These are phyloP conservation scores for Eueides isabella DNA, from an alignment of 1,140 invertebrate species.

Conservation along the genomic window DNA sequence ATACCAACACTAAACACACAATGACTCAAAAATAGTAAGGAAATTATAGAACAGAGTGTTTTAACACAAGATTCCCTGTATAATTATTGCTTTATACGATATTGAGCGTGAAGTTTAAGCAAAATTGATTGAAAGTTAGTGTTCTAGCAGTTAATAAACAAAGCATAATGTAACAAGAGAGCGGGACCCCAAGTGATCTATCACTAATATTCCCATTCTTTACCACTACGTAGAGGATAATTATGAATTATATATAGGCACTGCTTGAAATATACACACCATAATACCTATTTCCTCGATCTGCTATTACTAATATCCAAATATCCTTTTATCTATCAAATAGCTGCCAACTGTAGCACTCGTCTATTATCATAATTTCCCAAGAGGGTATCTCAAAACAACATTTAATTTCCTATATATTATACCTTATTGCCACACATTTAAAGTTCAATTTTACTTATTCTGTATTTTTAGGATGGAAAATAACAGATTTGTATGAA, in stretches of 20 bases:
- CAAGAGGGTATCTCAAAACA: slow-evolving; percentile 32
- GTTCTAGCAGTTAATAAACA: too few relatives aligned
- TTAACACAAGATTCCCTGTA: too few relatives aligned
- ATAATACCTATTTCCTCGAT: slow-evolving; percentile 32
- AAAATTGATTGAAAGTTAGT: too few relatives aligned
- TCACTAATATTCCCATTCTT: neutral
- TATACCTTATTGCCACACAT: neutral
- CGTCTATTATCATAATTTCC: slow-evolving; percentile 48
- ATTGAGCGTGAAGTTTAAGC: too few relatives aligned
- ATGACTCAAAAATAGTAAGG: too few relatives aligned
- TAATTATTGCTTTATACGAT: too few relatives aligned
- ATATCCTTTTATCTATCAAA: slow-evolving; percentile 50
- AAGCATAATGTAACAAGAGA: too few relatives aligned
- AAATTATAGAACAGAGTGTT: too few relatives aligned
- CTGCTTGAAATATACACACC: neutral
- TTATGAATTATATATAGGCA: neutral
- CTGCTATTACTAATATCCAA: slow-evolving; percentile 46
- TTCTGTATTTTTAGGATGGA: neutral
- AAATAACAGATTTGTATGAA: neutral
- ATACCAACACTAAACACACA: too few relatives aligned
- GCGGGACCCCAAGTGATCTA: too few relatives aligned
- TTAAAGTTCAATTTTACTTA: slow-evolving; percentile 22
- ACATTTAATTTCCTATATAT: neutral
- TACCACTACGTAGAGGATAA: neutral
- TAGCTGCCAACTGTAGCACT: slow-evolving; percentile 44